A percentile compares a stretch with the other conserved stretches of the same genome.
Evolutionary conservation across 64 coral and sea anemone genomes (phyloP).

Genomic region (Stylophora pistillata): DNA sequence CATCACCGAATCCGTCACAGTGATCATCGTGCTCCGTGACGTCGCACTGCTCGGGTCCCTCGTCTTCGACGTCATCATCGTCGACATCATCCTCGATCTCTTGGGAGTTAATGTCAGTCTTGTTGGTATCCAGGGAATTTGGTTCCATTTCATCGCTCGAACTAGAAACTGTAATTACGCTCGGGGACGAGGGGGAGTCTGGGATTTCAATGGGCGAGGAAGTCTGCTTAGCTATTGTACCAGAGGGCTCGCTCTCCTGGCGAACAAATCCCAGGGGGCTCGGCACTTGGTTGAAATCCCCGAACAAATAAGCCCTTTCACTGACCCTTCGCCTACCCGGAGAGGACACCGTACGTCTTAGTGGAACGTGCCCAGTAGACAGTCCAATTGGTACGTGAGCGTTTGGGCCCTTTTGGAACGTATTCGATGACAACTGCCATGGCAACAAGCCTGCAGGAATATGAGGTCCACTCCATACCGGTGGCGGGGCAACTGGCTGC

Average conservation of each 20-base stretch:
- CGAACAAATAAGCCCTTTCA: conserved; percentile 20
- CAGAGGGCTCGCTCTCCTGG: conserved; percentile 3
- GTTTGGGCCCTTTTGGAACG: background rate
- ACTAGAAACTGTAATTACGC: conserved; percentile 98
- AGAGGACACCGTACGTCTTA: conserved; percentile 56
- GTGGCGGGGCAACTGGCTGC: conserved; percentile 74
- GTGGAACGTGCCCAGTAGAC: background rate
- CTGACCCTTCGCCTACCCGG: conserved; percentile 38
- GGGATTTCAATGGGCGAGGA: conserved; percentile 96
- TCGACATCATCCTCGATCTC: conserved; percentile 32
- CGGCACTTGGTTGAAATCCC: conserved; percentile 17
- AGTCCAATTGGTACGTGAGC: conserved; percentile 13
- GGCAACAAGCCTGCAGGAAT: conserved; percentile 82
- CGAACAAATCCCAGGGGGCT: conserved; percentile 40
- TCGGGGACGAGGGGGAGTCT: conserved; percentile 89
- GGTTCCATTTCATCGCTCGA: conserved; percentile 95
- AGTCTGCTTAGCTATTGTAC: conserved; percentile 41
- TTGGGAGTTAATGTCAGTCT: conserved; percentile 33
- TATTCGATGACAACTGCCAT: conserved; percentile 67
- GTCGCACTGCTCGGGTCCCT: conserved; percentile 41
- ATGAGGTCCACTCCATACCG: conserved; percentile 87
- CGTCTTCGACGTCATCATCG: conserved; percentile 51
- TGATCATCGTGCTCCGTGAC: conserved; percentile 66
- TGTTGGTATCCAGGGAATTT: conserved; percentile 75
- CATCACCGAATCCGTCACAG: conserved; percentile 78